These are phyloP conservation scores for Chrosomus eos DNA, from an alignment of 2,797 vertebrate species.

Conservation along the genomic window DNA sequence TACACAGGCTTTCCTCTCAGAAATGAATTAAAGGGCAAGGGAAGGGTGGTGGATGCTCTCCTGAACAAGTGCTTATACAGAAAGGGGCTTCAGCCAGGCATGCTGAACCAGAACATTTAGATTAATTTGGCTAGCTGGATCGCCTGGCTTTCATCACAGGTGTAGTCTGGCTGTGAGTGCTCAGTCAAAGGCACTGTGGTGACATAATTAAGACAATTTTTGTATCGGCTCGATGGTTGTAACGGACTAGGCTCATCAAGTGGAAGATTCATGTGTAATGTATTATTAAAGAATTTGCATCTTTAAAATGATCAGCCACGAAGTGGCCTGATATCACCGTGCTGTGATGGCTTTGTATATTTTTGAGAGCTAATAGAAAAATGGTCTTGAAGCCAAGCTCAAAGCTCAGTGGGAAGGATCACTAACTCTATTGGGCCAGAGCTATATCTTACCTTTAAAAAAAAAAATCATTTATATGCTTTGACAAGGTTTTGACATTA, in stretches of 20 bases:
- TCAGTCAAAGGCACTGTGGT: conserved; percentile 46
- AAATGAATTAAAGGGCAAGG: conserved; percentile 77
- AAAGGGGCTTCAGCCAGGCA: conserved; percentile 47
- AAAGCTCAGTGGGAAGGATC: not conserved
- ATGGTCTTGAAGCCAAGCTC: not conserved
- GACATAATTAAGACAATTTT: conserved; percentile 56
- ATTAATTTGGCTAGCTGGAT: conserved; percentile 59
- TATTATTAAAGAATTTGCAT: conserved; percentile 5
- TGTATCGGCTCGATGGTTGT: conserved; percentile 10
- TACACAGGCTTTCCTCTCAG: conserved; percentile 76
- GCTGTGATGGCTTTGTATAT: not conserved
- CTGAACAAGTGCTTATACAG: conserved; percentile 57
- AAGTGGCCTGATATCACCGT: not conserved
- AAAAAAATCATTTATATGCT: not conserved
- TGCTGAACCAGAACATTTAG: conserved; percentile 58
- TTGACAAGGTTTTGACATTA: not conserved
- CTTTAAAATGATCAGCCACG: conserved; percentile 6
- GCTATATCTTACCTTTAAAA: not conserved
- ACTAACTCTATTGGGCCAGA: not conserved
- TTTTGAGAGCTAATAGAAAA: not conserved
- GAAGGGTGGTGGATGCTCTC: conserved; percentile 66
- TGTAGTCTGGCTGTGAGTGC: conserved; percentile 40
- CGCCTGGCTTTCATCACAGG: conserved; percentile 61
- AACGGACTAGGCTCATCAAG: conserved; percentile 14
- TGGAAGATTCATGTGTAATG: conserved; percentile 8